These are phyloP conservation scores for Palythoa grandis DNA, from an alignment of 92 coral and sea anemone species.

Conservation along the genomic window DNA sequence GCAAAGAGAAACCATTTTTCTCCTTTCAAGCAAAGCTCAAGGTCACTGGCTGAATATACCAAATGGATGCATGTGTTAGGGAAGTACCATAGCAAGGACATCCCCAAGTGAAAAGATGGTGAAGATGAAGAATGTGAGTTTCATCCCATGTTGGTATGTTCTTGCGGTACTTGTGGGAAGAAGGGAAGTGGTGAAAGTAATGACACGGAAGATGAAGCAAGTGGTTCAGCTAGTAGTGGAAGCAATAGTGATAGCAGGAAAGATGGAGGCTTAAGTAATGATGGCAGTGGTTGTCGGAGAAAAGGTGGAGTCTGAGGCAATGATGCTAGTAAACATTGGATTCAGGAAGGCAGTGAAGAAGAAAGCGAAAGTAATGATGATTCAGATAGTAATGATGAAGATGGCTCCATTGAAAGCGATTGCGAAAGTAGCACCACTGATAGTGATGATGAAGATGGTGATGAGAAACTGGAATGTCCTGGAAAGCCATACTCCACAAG, in stretches of 20 bases:
- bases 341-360: slow-evolving; percentile 1
- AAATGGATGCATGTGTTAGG: slow-evolving; percentile 29
- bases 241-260: slow-evolving; percentile 1
- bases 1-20: slow-evolving; percentile 4
- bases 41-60: slow-evolving; percentile 32
- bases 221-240: neutral
- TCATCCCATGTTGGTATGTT: slow-evolving; percentile 10
- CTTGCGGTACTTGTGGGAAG: slow-evolving; percentile 45
- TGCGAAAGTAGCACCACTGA: neutral
- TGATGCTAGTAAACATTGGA: neutral
- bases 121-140: slow-evolving; percentile 40
- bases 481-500: slow-evolving; percentile 55
- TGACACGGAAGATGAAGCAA: neutral
- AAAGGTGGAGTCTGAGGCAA: neutral
- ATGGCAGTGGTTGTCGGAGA: neutral
- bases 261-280: neutral
- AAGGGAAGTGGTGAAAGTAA: neutral
- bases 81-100: slow-evolving; percentile 44
- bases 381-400: slow-evolving; percentile 10
- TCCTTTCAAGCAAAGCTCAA: neutral
- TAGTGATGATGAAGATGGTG: slow-evolving; percentile 17
- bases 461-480: slow-evolving; percentile 32
- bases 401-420: neutral
- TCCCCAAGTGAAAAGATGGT: slow-evolving; percentile 49
- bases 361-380: slow-evolving; percentile 2